Evolutionary conservation across 2,797 vertebrate genomes (phyloP).

Genomic region (Sebastiscus tertius): DNA sequence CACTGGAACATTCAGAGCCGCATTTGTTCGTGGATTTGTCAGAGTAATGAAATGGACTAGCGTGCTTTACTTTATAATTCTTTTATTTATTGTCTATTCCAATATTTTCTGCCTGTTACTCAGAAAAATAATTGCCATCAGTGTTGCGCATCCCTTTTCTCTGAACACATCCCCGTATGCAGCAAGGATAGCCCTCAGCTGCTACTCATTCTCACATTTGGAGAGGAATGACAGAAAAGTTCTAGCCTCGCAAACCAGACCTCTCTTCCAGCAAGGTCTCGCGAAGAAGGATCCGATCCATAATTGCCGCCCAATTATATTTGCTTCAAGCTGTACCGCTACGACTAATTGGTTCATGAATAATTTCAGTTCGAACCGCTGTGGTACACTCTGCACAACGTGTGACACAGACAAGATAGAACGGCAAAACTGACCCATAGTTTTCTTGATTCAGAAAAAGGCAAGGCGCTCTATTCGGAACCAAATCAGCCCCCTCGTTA

Average conservation of each 20-base stretch:
- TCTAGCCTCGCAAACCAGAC: slow-evolving; percentile 52
- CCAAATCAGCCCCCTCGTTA: slow-evolving; percentile 39
- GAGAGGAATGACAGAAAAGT: slow-evolving; percentile 63
- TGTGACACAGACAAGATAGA: slow-evolving; percentile 53
- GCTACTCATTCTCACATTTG: slow-evolving; percentile 45
- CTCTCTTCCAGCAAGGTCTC: slow-evolving; percentile 72
- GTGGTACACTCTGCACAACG: slow-evolving; percentile 43
- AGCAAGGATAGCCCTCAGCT: slow-evolving; percentile 39
- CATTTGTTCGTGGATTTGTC: slow-evolving; percentile 2
- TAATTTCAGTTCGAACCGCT: slow-evolving; percentile 65
- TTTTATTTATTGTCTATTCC: slow-evolving; percentile 17
- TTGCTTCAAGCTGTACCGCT: slow-evolving; percentile 73
- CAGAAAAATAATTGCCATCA: slow-evolving; percentile 62
- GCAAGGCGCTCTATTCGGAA: not conserved
- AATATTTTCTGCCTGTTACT: slow-evolving; percentile 39
- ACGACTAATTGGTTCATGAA: slow-evolving; percentile 79
- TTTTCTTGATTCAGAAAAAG: slow-evolving; percentile 35
- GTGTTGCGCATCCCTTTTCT: not conserved
- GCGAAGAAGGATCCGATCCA: slow-evolving; percentile 67
- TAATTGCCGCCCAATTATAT: slow-evolving; percentile 81
- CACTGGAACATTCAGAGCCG: slow-evolving; percentile 2
- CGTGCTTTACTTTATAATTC: not conserved
- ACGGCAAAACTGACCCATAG: slow-evolving; percentile 50
- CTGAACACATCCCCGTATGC: not conserved
- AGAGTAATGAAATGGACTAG: not conserved